A percentile compares a stretch with the other conserved stretches of the same genome.
phyloP scores from a whole-genome alignment of 2,888 invertebrate genomes.

The Aphidoletes aphidimyza region DNA sequence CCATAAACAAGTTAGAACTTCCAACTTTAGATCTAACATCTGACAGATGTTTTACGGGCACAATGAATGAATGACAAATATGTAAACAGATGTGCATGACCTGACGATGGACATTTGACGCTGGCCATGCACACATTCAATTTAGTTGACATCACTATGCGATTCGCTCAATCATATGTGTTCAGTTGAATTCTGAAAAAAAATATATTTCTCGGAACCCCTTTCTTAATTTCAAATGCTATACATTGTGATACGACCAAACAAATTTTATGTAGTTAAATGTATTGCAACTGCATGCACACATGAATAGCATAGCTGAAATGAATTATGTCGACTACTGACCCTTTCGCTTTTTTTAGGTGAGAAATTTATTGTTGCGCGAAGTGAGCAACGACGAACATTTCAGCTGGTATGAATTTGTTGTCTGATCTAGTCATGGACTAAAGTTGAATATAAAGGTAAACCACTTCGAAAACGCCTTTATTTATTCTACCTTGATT shows the following conservation, averaged over 20 bases:
- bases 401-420: not conserved
- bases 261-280: not conserved
- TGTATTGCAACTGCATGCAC: not conserved
- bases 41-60: not conserved
- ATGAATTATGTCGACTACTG: no score
- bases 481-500: no score
- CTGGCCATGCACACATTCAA: not conserved
- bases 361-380: not conserved
- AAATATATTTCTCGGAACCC: not conserved
- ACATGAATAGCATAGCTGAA: no score
- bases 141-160: no score
- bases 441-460: no score
- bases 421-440: not conserved
- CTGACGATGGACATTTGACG: not conserved
- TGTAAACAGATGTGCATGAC: conserved; percentile 1
- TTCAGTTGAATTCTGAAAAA: no score
- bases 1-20: not conserved
- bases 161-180: no score
- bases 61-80: not conserved
- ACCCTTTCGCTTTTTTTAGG: not conserved
- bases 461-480: no score
- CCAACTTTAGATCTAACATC: not conserved
- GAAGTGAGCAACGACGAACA: not conserved
- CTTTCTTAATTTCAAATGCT: not conserved
- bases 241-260: not conserved